A percentile compares a stretch with the other conserved stretches of the same genome.
These are phyloP conservation scores for Sinelater perroti DNA, from an alignment of 2,888 invertebrate species.

Conservation along the genomic window DNA sequence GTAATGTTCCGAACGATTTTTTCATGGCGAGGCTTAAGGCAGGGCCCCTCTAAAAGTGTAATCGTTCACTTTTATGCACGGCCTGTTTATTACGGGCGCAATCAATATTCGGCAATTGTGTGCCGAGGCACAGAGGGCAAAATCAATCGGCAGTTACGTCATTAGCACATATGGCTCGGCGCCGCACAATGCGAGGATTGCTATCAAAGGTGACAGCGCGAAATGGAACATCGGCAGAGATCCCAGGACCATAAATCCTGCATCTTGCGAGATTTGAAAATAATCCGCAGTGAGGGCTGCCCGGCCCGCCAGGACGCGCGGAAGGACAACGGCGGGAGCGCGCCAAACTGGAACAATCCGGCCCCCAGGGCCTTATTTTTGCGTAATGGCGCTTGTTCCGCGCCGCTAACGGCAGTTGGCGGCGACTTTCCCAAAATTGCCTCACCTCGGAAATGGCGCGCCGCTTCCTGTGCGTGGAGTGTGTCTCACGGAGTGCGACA, in stretches of 20 bases:
- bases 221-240: not conserved
- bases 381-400: not conserved
- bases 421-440: too few species aligned
- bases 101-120: too few species aligned
- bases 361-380: conserved; percentile 2
- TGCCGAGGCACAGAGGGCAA: not conserved
- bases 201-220: not conserved
- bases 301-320: not conserved
- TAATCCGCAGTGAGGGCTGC: too few species aligned
- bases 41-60: too few species aligned
- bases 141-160: conserved; percentile 12
- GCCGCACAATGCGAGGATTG: not conserved
- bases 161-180: conserved; percentile 2
- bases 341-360: not conserved
- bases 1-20: too few species aligned
- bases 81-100: too few species aligned
- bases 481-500: too few species aligned
- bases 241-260: too few species aligned
- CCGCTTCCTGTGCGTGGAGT: too few species aligned
- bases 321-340: conserved; percentile 1
- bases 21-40: too few species aligned
- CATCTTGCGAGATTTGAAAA: too few species aligned
- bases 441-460: not conserved
- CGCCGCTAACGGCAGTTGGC: not conserved
- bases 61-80: too few species aligned